Conservation (phyloP, 2,888 invertebrate genomes). For the Chalcosyrphus nemorum region DNA sequence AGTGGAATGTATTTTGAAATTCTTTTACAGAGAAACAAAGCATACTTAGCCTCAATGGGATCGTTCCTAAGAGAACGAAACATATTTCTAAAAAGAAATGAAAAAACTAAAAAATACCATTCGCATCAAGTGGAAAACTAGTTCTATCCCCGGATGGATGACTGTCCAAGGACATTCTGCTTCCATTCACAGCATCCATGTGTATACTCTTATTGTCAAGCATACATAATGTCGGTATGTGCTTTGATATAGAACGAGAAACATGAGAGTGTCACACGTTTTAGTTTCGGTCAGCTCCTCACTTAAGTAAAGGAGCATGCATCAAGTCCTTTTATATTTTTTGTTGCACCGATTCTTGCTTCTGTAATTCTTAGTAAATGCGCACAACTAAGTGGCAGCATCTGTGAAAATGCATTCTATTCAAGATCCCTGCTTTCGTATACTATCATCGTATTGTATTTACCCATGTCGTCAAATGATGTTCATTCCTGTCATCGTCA, state of each 20-base stretch:
- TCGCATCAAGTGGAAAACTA: background rate
- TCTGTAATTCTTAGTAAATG: slow-evolving; percentile 38
- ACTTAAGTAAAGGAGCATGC: slow-evolving; percentile 23
- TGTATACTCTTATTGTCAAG: slow-evolving; percentile 14
- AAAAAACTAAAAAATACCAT: background rate
- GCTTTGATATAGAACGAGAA: slow-evolving; percentile 23
- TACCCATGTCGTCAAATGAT: slow-evolving; percentile 38
- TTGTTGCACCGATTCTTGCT: background rate
- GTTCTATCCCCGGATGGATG: slow-evolving; percentile 20
- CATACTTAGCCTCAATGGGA: background rate
- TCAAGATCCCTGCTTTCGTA: background rate
- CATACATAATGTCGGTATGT: slow-evolving; percentile 9
- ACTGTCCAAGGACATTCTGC: slow-evolving; percentile 29
- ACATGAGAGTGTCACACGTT: slow-evolving; percentile 32
- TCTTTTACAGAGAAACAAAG: background rate
- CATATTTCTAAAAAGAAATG: background rate
- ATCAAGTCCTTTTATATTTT: background rate
- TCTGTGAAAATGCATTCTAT: slow-evolving; percentile 25
- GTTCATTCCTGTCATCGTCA: background rate
- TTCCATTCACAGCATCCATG: background rate
- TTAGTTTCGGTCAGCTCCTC: slow-evolving; percentile 42
- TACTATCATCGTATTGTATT: slow-evolving; percentile 1
- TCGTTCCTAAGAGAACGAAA: background rate
- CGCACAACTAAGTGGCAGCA: slow-evolving; percentile 48
- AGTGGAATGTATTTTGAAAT: background rate